Percentiles rank a stretch among this genome's conserved stretches.
Conservation (phyloP, 2,888 invertebrate species). For the Campoplex capitator region DNA sequence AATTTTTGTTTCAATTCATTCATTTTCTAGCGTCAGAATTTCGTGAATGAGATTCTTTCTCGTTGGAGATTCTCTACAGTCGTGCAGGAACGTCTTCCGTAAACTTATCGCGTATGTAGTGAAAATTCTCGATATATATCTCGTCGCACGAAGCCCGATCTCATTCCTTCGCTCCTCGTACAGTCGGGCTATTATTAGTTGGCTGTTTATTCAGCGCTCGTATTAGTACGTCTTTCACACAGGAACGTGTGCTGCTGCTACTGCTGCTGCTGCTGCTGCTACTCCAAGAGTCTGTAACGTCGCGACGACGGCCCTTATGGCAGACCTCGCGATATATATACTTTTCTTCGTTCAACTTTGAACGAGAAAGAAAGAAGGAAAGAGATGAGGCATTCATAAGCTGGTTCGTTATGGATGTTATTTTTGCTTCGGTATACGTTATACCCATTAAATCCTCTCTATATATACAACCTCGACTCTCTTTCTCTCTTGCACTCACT, state of each 20-base stretch:
- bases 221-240: conserved; percentile 45
- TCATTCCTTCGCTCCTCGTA: conserved; percentile 56
- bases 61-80: not conserved
- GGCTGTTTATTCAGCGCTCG: conserved; percentile 67
- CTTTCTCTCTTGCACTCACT: not conserved
- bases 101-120: not conserved
- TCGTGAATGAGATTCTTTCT: conserved; percentile 40
- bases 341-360: not conserved
- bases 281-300: conserved; percentile 27
- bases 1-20: not conserved
- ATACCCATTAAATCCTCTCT: conserved; percentile 19
- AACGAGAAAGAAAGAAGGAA: conserved; percentile 20
- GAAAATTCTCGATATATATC: conserved; percentile 12
- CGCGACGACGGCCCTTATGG: conserved; percentile 38
- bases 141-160: conserved; percentile 32
- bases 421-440: conserved; percentile 53
- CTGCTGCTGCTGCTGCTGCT: conserved; percentile 17
- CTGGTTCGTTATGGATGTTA: conserved; percentile 65
- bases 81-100: not conserved
- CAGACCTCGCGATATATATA: conserved; percentile 32
- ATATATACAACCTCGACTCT: not conserved
- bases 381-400: conserved; percentile 52
- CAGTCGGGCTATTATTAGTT: conserved; percentile 66
- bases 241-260: not conserved
- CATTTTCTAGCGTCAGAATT: not conserved